Conservation (phyloP, 2,113 vertebrate species). For the Ptilorrhoa leucosticta region DNA sequence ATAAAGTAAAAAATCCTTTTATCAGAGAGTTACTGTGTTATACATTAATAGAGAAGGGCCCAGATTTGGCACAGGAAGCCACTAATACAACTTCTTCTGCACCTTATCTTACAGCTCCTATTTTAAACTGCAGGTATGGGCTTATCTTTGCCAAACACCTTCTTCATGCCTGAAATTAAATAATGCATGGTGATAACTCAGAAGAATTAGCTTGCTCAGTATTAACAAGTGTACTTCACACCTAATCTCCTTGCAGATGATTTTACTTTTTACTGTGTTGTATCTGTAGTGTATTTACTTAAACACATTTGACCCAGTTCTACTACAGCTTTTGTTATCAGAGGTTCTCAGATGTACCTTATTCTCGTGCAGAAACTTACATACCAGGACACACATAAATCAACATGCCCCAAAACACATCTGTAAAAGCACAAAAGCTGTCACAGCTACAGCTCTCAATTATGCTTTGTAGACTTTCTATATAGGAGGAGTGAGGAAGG, state of each 20-base stretch:
- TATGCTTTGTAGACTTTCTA: neutral
- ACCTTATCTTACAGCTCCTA: neutral
- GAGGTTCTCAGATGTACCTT: neutral
- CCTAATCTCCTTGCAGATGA: neutral
- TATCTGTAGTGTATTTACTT: neutral
- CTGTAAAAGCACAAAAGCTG: neutral
- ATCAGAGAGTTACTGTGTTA: neutral
- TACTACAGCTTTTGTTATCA: neutral
- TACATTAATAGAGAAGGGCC: neutral
- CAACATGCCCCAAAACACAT: neutral
- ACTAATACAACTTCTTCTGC: neutral
- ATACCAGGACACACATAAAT: neutral
- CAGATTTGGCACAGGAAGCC: neutral
- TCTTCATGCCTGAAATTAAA: neutral
- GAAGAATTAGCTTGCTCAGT: neutral
- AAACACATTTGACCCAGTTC: neutral
- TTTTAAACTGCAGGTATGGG: neutral
- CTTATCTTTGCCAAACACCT: neutral
- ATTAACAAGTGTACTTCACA: neutral
- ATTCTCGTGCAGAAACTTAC: neutral
- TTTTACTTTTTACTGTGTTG: neutral
- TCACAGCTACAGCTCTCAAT: neutral
- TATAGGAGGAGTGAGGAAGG: neutral
- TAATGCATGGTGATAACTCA: neutral
- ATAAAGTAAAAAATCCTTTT: neutral